Evolutionary conservation across 2,797 vertebrate genomes (phyloP), one percentile per base, ranked within the genome.

Genomic region (Pseudochaenichthys georgianus): DNA sequence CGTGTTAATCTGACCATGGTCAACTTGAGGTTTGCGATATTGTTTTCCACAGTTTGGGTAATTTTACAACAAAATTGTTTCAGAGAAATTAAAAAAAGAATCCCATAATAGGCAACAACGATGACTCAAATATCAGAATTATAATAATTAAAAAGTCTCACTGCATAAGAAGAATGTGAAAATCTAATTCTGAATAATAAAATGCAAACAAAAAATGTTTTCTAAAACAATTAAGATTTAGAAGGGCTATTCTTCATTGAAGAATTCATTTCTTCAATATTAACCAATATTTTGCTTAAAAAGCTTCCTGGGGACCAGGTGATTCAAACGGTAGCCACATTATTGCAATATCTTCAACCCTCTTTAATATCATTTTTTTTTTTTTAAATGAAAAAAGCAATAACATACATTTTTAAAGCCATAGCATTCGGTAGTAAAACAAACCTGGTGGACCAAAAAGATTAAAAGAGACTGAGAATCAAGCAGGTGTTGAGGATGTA

Each of bases 401-500:
- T 16, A 34, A 9, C 3, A 13, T 21, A 28, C 34, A 4, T 17
- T 16, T 38, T 15, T 17, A 57, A 57, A 54, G 13, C 52, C 19
- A 16, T 28, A 54, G 13, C 52, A 54, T 3, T 28, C 52, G 3
- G 17, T 4, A 2, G 4, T 21, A 65, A 43, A 65, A 28, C 9
- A 64, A 28, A 41, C 34, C 1, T 23, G n/a, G n/a, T 13, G 5
- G 9, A 45, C 43, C 5, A n/a, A 17, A 21, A 19, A 28, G 2
- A 45, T 31, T 43, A 34, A 31, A 54, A 51, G 6, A 1, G 21
- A 52, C 12, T 47, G 31, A 48, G 8, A 38, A 38, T 9, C 34
- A 38, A 38, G 34, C 54, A 28, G 17, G 1, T 21, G 31, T 69
- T 69, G 13, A 71, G 34, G 34, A 79, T 45, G 47, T 91, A 99